A percentile compares a stretch with the other conserved stretches of the same genome.
These are phyloP conservation scores for Montifringilla adamsi DNA, from an alignment of 2,113 vertebrate species.

Conservation along the genomic window DNA sequence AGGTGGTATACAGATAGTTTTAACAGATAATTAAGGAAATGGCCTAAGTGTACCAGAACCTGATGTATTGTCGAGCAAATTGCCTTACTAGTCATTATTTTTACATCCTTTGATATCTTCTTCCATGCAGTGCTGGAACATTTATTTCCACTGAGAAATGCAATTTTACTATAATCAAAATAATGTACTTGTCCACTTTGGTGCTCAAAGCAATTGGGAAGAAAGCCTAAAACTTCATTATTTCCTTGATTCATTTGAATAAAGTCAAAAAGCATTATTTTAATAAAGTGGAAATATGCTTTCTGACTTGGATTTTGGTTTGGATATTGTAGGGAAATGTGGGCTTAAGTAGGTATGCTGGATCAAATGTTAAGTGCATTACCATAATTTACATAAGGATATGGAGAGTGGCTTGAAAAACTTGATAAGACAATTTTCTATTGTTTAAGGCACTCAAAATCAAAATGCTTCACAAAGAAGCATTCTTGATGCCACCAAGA, in stretches of 20 bases:
- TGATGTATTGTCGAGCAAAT: not conserved
- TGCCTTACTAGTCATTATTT: not conserved
- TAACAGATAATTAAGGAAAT: not conserved
- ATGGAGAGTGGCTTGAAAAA: not conserved
- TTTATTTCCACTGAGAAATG: not conserved
- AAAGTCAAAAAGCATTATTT: not conserved
- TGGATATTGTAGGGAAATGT: not conserved
- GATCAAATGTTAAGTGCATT: not conserved
- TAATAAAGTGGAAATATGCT: constrained; percentile 7
- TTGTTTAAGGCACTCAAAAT: not conserved
- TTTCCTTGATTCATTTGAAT: not conserved
- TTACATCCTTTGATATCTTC: not conserved
- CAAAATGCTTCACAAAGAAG: not conserved
- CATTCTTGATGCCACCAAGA: not conserved
- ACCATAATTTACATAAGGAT: not conserved
- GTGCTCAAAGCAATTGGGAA: not conserved
- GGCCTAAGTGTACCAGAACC: not conserved
- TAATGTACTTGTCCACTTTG: not conserved
- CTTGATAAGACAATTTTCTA: not conserved
- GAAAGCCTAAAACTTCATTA: not conserved
- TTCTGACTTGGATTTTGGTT: not conserved
- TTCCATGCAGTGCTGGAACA: not conserved
- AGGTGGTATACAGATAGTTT: not conserved
- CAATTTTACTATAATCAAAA: not conserved
- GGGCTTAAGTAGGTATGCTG: not conserved